A percentile compares a stretch with the other conserved stretches of the same genome.
These are phyloP conservation scores for Hippocampus kuda DNA, from an alignment of 2,797 vertebrate species.

Conservation along the genomic window DNA sequence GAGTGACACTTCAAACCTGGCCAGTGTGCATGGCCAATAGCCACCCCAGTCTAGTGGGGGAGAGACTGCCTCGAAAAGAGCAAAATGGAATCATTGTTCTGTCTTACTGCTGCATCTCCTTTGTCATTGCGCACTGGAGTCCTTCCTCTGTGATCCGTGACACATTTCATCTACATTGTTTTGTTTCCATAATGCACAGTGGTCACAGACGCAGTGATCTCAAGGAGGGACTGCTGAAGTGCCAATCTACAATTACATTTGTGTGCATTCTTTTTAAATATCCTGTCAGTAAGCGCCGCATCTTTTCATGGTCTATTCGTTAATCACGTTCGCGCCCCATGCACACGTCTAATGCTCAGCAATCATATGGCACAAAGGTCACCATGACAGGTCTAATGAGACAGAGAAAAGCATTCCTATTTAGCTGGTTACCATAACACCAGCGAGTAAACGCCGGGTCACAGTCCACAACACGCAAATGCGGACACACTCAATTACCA, in stretches of 20 bases:
- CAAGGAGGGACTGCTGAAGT: neutral
- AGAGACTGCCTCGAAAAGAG: conserved; percentile 3
- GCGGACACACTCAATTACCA: conserved; percentile 37
- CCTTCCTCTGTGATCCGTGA: conserved; percentile 5
- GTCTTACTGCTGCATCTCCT: neutral
- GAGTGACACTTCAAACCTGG: conserved; percentile 9
- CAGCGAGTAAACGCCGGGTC: conserved; percentile 30
- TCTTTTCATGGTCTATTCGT: conserved; percentile 4
- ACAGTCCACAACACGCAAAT: conserved; percentile 31
- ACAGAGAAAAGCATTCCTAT: conserved; percentile 40
- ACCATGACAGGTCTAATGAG: conserved; percentile 44
- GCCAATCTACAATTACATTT: too few relatives aligned
- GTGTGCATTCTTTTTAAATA: neutral
- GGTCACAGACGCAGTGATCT: neutral
- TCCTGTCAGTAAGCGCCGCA: neutral
- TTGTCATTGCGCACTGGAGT: conserved; percentile 4
- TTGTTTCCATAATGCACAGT: neutral
- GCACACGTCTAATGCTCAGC: conserved; percentile 24
- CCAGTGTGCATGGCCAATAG: conserved; percentile 1
- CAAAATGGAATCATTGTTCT: conserved; percentile 10
- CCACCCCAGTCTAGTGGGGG: conserved; percentile 1
- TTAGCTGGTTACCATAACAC: conserved; percentile 50
- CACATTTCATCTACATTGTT: conserved; percentile 3
- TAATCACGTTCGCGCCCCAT: conserved; percentile 16
- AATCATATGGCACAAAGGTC: conserved; percentile 50